Base-by-base conservation (phyloP, 2,113 vertebrate genomes). In the Apteryx owenii region DNA sequence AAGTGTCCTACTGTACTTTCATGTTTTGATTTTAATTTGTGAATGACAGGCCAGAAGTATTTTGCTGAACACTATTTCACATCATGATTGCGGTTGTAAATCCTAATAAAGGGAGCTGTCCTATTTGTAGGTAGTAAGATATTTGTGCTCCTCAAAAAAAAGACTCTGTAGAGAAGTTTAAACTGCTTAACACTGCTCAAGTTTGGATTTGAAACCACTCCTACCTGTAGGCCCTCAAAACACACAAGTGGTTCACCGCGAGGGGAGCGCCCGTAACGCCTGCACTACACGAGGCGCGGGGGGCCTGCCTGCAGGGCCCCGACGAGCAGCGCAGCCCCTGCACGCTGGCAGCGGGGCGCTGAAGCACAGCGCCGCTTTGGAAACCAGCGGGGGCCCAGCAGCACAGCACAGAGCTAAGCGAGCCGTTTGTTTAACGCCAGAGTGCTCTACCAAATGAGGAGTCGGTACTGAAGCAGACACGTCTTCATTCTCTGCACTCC, bases 321-420 rank as follows among this genome's bases (percentile, higher is more conserved):
- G 26, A 36, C 29, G 62, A 81, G 64, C 6, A 0, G 54, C 11
- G 40, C 13, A 44, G 17, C 36, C 56, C 42, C 23, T 36, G 54
- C 4, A 2, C 26, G 10, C 1, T 0, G 40, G 6, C 25, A 16
- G 11, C 6, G 5, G 42, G 18, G 51, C 20, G 12, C 28, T 14
- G 8, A 85, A 79, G 31, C 1, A 0, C 2, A 1, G 42, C 31
- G 9, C 2, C 29, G 50, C 28, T 6, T 50, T 56, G 48, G 23
- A 66, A 94, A 33, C 15, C 88, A 46, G 9, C 4, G 1, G 61
- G 36, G 0, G 0, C 66, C 62, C 56, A 66, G 61, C 62, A 75
- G 31, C 2, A 28, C 2, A 62, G 48, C 25, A 82, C 75, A 79
- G 36, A 88, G 62, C 2, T 1, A 36, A 58, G 14, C 33, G 48